Evolutionary conservation across 2,888 invertebrate genomes (phyloP), one percentile per base, ranked within the genome.

Genomic region (Subacronicta megacephala): DNA sequence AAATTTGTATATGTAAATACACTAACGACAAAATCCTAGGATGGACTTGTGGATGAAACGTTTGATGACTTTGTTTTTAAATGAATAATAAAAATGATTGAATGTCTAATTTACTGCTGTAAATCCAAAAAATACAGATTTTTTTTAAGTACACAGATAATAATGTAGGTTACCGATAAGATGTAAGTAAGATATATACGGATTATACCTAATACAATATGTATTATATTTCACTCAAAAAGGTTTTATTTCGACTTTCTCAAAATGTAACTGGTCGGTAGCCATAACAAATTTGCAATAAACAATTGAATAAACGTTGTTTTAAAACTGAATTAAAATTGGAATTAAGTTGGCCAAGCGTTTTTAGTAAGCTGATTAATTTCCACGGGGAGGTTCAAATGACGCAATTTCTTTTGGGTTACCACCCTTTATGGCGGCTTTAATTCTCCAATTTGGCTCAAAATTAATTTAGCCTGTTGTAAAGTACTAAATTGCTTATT

Each of bases 291-390:
- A 40, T 31, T 31, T 64, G n/a, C 33, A 65, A 37, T 26, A 33
- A 33, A 60, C 45, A 23, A 15, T 15, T 17, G 7, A 47, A 42
- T 16, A 47, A 26, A 40, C 16, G 41, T 36, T 40, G 29, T 44
- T 51, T 45, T 45, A 52, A 60, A 57, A 31, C 49, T 31, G 2
- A 45, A 49, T 37, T 67, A 61, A 52, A 69, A 69, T 68, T 62
- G 54, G 64, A 72, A 66, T 74, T 62, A 66, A 68, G 55, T 72
- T 59, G 55, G 44, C 61, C 62, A 57, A 62, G 72, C 69, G 65
- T 71, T 73, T 58, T 73, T 60, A 62, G 52, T 68, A 74, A 76
- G 75, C 72, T 72, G 77, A 76, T 76, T 76, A 76, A 76, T 76
- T 76, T 76, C 55, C 42, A 37, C 53, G 37, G 46, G 50, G 49